Percentiles rank a stretch among this genome's conserved stretches.
phyloP scores from a whole-genome alignment of 2,888 invertebrate species.

The Athalia cordata region DNA sequence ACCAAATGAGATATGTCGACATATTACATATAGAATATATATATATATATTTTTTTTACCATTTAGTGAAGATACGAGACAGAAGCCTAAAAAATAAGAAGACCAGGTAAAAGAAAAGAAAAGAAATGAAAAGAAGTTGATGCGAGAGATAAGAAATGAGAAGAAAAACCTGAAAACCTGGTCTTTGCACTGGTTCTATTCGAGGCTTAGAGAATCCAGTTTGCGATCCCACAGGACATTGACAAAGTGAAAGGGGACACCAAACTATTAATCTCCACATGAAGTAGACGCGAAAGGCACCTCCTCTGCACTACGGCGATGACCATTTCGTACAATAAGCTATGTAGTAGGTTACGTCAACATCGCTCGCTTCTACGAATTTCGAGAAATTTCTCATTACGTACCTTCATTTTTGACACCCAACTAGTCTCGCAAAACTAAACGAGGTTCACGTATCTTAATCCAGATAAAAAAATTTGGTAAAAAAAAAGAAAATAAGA shows the following conservation, averaged over 20 bases:
- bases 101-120: not conserved
- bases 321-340: constrained; percentile 31
- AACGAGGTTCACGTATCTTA: not conserved
- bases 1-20: constrained; percentile 27
- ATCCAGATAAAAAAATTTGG: no score
- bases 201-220: not conserved
- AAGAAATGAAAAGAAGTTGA: constrained; percentile 1
- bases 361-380: not conserved
- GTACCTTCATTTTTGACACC: not conserved
- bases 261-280: constrained; percentile 32
- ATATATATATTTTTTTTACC: constrained; percentile 13
- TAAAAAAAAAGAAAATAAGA: no score
- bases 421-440: not conserved
- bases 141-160: not conserved
- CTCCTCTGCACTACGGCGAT: not conserved
- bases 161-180: constrained; percentile 1
- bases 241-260: constrained; percentile 35
- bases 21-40: not conserved
- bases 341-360: constrained; percentile 17
- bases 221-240: constrained; percentile 19
- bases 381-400: not conserved
- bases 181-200: constrained; percentile 1
- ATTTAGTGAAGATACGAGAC: constrained; percentile 33
- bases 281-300: constrained; percentile 18
- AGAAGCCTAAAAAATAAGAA: not conserved